Percentiles rank a stretch among this genome's conserved stretches.
Evolutionary conservation across 1,140 invertebrate genomes (phyloP).

Genomic region (Drosophila novamexicana): DNA sequence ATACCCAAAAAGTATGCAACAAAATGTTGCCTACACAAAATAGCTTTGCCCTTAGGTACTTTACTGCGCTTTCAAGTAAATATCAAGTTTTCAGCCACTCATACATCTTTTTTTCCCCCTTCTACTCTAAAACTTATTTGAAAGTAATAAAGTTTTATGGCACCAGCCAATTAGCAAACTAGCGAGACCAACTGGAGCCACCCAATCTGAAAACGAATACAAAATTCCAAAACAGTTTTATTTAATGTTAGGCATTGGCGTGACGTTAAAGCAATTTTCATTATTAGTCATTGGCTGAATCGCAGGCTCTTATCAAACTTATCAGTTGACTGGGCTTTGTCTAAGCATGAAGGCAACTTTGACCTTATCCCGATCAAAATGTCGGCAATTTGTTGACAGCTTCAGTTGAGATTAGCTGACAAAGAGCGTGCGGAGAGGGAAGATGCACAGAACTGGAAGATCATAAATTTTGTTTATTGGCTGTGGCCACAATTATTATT

Average conservation of each 20-base stretch:
- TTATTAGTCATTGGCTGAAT: constrained; percentile 35
- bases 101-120: constrained; percentile 7
- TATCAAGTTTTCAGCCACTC: constrained; percentile 32
- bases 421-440: background rate
- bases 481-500: constrained; percentile 34
- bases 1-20: constrained; percentile 27
- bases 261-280: constrained; percentile 27
- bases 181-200: constrained; percentile 45
- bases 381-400: constrained; percentile 51
- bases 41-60: constrained; percentile 9
- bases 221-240: constrained; percentile 2
- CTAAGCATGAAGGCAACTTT: constrained; percentile 19
- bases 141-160: constrained; percentile 59
- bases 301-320: constrained; percentile 29
- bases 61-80: constrained; percentile 21
- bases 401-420: constrained; percentile 27
- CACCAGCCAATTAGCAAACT: constrained; percentile 56
- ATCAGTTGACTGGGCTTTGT: constrained; percentile 42
- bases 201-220: constrained; percentile 1
- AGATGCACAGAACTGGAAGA: background rate
- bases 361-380: constrained; percentile 29
- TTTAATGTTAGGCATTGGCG: constrained; percentile 27
- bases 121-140: constrained; percentile 43
- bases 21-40: constrained; percentile 31
- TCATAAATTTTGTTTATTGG: constrained; percentile 23